Percentiles rank a stretch among this genome's conserved stretches.
Evolutionary conservation across 2,113 vertebrate species (phyloP).

Genomic region (Todiramphus saurophagus): DNA sequence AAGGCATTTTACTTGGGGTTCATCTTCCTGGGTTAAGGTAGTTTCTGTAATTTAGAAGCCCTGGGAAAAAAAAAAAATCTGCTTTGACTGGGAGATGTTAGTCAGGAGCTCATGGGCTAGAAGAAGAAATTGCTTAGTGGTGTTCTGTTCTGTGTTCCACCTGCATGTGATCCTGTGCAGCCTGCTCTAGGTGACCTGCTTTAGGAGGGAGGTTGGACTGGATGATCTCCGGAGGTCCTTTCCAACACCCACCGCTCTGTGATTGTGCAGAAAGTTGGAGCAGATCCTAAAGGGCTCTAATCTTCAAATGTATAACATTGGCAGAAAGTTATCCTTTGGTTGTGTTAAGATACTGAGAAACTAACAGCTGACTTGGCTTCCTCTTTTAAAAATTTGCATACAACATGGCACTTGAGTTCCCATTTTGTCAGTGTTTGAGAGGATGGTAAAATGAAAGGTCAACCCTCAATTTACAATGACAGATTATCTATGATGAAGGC

Average conservation of each 20-base stretch:
- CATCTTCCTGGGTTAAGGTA: neutral
- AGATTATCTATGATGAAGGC: neutral
- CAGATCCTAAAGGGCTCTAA: neutral
- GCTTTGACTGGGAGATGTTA: neutral
- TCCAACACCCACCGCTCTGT: neutral
- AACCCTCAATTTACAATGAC: neutral
- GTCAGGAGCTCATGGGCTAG: neutral
- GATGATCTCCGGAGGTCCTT: neutral
- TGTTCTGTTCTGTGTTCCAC: neutral
- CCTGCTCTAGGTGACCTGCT: neutral
- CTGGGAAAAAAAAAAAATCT: neutral
- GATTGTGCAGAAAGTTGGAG: too few relatives aligned
- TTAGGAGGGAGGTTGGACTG: neutral
- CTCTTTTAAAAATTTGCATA: neutral
- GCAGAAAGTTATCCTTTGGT: neutral
- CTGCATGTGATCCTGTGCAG: neutral
- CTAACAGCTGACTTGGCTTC: neutral
- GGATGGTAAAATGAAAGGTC: neutral
- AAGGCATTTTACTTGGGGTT: neutral
- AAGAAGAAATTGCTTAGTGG: neutral
- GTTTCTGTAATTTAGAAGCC: neutral
- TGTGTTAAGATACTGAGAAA: neutral
- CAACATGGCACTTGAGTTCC: neutral
- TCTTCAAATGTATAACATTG: neutral
- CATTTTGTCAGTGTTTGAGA: neutral